Conservation (phyloP, 2,797 vertebrate species). For the Acanthurus tractus region DNA sequence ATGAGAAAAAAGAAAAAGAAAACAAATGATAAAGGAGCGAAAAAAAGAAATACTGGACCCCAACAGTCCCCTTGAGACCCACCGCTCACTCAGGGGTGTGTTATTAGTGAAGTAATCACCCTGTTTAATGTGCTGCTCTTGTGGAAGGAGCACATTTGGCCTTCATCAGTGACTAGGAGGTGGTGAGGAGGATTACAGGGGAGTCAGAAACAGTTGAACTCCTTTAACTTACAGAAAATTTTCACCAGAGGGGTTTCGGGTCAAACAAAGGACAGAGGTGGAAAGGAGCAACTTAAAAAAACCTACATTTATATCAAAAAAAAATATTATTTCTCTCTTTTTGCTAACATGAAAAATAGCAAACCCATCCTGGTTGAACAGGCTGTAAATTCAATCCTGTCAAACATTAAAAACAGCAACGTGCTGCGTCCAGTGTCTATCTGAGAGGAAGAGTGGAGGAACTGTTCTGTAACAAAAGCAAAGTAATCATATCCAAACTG, state of each 20-base stretch:
- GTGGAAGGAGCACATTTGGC: constrained; percentile 34
- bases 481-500: constrained; percentile 60
- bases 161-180: constrained; percentile 31
- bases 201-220: constrained; percentile 30
- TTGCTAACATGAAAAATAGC: neutral
- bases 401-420: constrained; percentile 10
- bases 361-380: neutral
- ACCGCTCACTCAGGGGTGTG: constrained; percentile 29
- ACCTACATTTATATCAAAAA: neutral
- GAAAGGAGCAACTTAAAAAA: constrained; percentile 26
- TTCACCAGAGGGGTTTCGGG: constrained; percentile 21
- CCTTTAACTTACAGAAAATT: constrained; percentile 41
- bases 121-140: constrained; percentile 43
- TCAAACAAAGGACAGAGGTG: constrained; percentile 40
- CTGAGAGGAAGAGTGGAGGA: constrained; percentile 42
- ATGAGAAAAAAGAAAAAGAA: constrained; percentile 24
- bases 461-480: constrained; percentile 45
- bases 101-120: constrained; percentile 62
- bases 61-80: constrained; percentile 21
- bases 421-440: constrained; percentile 13
- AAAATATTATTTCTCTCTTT: constrained; percentile 1
- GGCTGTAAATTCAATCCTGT: neutral
- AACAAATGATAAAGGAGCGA: constrained; percentile 56
- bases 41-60: constrained; percentile 29
- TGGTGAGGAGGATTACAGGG: constrained; percentile 26